phyloP scores from a whole-genome alignment of 1,140 invertebrate genomes.

The Leptonema lineaticorne region DNA sequence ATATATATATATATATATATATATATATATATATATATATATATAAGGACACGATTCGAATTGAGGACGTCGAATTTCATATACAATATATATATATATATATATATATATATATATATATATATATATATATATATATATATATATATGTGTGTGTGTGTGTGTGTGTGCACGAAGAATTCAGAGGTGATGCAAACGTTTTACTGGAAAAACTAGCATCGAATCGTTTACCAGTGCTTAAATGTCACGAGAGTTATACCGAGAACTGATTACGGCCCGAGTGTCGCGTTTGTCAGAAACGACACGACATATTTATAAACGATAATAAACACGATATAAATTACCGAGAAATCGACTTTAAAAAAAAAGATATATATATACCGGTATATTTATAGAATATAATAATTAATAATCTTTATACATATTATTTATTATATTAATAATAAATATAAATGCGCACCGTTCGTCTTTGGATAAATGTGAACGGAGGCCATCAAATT shows the following conservation, averaged over 20 bases:
- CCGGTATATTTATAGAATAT: neutral
- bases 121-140: no score
- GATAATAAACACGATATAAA: neutral
- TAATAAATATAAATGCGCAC: neutral
- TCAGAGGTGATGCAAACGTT: no score
- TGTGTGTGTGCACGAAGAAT: no score
- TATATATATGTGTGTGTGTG: no score
- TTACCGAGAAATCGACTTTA: constrained; percentile 2
- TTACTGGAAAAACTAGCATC: no score
- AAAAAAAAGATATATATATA: neutral
- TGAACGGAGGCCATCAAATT: neutral
- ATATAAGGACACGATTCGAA: no score
- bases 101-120: no score
- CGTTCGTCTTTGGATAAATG: constrained; percentile 12
- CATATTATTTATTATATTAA: neutral
- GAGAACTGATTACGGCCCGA: constrained; percentile 9
- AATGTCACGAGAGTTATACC: constrained; percentile 16
- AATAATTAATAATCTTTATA: neutral
- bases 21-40: no score
- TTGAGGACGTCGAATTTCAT: no score
- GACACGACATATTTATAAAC: constrained; percentile 8
- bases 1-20: no score
- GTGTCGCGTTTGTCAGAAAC: no score
- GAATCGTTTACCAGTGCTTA: neutral
- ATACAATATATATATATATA: no score